A percentile compares a stretch with the other conserved stretches of the same genome.
These are phyloP conservation scores for Neoniphon sammara DNA, from an alignment of 2,797 vertebrate species.

Conservation along the genomic window DNA sequence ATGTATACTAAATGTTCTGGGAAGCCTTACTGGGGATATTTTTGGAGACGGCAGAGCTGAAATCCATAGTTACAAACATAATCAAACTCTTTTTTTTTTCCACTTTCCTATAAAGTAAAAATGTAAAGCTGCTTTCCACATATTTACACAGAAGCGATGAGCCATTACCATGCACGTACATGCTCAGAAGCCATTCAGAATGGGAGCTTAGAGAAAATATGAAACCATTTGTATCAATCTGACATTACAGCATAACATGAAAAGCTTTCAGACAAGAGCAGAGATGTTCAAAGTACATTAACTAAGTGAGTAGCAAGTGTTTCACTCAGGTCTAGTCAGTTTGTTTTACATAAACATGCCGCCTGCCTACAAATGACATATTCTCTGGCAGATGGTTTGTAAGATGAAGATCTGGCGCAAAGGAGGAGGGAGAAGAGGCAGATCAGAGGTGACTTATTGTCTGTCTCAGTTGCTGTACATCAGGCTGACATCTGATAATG, in stretches of 20 bases:
- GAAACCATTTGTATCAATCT: slow-evolving; percentile 16
- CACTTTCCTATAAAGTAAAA: slow-evolving; percentile 6
- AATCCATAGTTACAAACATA: not conserved
- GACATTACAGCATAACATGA: not conserved
- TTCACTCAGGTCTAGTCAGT: slow-evolving; percentile 26
- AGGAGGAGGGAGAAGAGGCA: slow-evolving; percentile 1
- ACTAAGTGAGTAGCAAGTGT: slow-evolving; percentile 37
- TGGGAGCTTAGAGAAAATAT: not conserved
- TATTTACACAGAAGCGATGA: not conserved
- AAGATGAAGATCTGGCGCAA: slow-evolving; percentile 36
- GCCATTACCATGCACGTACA: not conserved
- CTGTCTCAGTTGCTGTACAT: slow-evolving; percentile 13
- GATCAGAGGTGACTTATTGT: slow-evolving; percentile 29
- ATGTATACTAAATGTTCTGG: no score
- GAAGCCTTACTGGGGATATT: not conserved
- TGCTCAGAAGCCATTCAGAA: not conserved
- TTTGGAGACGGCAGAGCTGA: slow-evolving; percentile 20
- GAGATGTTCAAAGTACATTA: not conserved
- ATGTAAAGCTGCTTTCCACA: slow-evolving; percentile 10
- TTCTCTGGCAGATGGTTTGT: slow-evolving; percentile 54
- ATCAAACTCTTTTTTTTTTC: not conserved
- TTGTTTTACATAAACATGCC: slow-evolving; percentile 21
- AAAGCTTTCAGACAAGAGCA: not conserved
- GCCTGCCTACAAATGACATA: slow-evolving; percentile 38
- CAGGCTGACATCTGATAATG: slow-evolving; percentile 30